These are phyloP conservation scores for Lycaon pictus DNA, from an alignment of 2,113 vertebrate genomes.

Conservation along the genomic window DNA sequence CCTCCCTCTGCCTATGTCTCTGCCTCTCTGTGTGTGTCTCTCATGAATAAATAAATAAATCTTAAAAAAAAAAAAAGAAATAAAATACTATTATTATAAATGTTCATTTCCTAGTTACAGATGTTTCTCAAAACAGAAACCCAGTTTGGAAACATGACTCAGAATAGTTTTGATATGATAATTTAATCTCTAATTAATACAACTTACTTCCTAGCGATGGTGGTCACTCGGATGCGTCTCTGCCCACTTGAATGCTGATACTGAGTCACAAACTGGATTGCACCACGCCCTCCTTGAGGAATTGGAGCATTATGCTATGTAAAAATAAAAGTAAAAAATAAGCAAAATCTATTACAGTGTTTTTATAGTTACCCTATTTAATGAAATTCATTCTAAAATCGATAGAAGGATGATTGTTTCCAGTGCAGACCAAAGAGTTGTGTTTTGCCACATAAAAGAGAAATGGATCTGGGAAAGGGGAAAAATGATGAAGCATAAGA, in stretches of 20 bases:
- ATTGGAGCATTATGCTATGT: conserved; percentile 94
- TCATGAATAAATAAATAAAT: too few species aligned
- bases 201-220: conserved; percentile 94
- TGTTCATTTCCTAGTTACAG: conserved; percentile 7
- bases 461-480: background rate
- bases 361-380: conserved; percentile 1
- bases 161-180: conserved; percentile 8
- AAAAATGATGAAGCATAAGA: conserved; percentile 15
- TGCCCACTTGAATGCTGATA: conserved; percentile 96
- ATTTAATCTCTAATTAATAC: conserved; percentile 56
- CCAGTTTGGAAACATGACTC: background rate
- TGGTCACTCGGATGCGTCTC: conserved; percentile 93
- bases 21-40: too few species aligned
- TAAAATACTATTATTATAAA: background rate
- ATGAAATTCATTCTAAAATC: conserved; percentile 55
- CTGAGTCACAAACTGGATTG: conserved; percentile 94
- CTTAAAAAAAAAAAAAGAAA: background rate
- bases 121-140: conserved; percentile 18
- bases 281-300: conserved; percentile 94
- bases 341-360: conserved; percentile 37
- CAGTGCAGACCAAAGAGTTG: background rate
- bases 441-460: background rate
- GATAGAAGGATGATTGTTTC: background rate
- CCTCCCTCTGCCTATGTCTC: too few species aligned
- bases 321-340: conserved; percentile 46